Evolutionary conservation across 92 coral and sea anemone species (phyloP).

Genomic region (Palythoa grandiflora): DNA sequence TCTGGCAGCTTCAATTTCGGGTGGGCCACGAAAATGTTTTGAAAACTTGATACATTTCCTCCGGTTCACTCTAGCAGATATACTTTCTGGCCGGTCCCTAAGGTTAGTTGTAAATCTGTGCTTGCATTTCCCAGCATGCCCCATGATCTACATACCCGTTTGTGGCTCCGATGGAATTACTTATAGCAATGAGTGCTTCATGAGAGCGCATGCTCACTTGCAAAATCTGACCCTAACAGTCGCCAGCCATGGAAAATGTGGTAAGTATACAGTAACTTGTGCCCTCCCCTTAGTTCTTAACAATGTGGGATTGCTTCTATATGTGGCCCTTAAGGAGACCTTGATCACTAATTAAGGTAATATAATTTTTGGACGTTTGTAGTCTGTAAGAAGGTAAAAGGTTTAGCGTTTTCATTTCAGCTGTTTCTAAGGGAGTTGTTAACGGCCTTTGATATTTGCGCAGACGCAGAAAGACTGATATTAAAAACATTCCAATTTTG

Average conservation of each 20-base stretch:
- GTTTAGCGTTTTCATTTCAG: neutral
- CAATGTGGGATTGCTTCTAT: no score
- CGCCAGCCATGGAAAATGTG: conserved; percentile 22
- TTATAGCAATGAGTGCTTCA: conserved; percentile 23
- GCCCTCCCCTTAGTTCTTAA: no score
- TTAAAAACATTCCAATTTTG: no score
- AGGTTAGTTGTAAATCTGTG: neutral
- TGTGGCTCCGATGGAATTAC: conserved; percentile 35
- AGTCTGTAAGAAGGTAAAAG: no score
- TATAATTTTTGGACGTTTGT: no score
- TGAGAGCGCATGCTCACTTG: conserved; percentile 14
- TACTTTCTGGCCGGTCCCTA: neutral
- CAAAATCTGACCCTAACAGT: conserved; percentile 3
- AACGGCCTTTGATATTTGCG: neutral
- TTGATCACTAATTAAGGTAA: no score
- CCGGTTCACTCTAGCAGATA: no score
- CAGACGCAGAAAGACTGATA: neutral
- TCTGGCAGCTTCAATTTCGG: no score
- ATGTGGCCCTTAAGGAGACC: no score
- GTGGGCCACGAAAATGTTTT: no score
- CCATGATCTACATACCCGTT: conserved; percentile 35
- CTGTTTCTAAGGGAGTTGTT: neutral
- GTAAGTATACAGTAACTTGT: neutral
- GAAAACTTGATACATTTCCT: no score
- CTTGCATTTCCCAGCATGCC: conserved; percentile 13